Base-by-base conservation (phyloP, 2,797 vertebrate genomes). In the Parauchenoglanis ngamensis region DNA sequence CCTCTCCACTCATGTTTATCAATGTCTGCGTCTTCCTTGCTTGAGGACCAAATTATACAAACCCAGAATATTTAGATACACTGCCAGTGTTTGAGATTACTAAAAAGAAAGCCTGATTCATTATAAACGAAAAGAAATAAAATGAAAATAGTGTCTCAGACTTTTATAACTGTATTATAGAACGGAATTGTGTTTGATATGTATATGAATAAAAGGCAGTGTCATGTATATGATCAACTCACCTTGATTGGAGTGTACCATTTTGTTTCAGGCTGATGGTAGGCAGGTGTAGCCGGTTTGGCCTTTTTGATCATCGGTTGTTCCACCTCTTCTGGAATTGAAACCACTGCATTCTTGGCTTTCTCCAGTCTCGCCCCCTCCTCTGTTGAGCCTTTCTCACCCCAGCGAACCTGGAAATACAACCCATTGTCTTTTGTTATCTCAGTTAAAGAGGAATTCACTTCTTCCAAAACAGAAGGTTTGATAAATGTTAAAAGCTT, bases 241-340 rank as follows among this genome's bases (percentile, higher is more conserved):
- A 98, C 98, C 97, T 98, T 98, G 91, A 99, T 98, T 8, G 98
- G 98, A 0, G 97, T 97, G 91, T 99, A 99, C 98, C 98, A 99
- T 90, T 98, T 99, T 85, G 94, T 95, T 94, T 98, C 95, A 0
- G 92, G 44, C 40, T 86, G 90, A 80, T 92, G 94, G 94, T 91
- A 90, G 46, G 91, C 88, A 88, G 96, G 88, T 77, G 95, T 92
- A 2, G 95, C 46, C 83, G 93, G 94, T 0, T 93, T 89, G 49
- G 94, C 92, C 73, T 94, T 96, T 6, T 94, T 95, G 61, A 94
- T 91, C 90, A 95, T 87, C 0, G 95, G 94, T 80, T 95, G 96
- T 28, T 98, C 97, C 6, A 86, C 21, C 25, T 97, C 97, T 91
- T 98, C 98, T 0, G 96, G 96, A 40, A 98, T 85, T n/a, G 93